Base-by-base conservation (phyloP, 2,113 vertebrate species). In the Nyctereutes procyonoides region DNA sequence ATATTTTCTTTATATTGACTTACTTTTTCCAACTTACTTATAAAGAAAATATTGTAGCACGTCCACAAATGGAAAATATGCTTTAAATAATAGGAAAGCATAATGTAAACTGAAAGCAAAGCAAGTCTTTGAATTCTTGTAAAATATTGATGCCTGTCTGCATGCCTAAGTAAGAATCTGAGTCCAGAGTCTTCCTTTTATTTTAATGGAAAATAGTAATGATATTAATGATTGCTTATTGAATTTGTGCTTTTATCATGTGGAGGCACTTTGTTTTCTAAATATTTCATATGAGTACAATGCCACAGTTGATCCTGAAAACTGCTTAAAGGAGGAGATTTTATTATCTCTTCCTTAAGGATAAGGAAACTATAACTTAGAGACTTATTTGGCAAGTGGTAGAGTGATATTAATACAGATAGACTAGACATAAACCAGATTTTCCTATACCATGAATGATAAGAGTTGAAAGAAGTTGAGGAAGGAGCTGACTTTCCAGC, bases 121-220 rank as follows among this genome's bases (percentile, higher is more conserved):
- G 1, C 1, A 38, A 58, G 5, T 55, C 69, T 73, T 35, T 43
- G 6, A 80, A 71, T 76, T 86, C 26, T 16, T 60, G 3, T 8
- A 62, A 76, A 17, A 86, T 60, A 19, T 43, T 32, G 58, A 58
- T 56, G 9, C 0, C 20, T 74, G 5, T 14, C 17, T 2, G 0
- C 51, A 16, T 89, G 1, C 20, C 24, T 82, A 71, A 48, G 10
- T 82, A 71, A 48, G 10, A 76, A 24, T 48, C 60, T 48, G 13
- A 73, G 2, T 43, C 2, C 8, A 2, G 0, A n/a, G 1, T 73
- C 19, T 80, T 0, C 0, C 11, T 80, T 16, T 11, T 38, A 38
- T 67, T 92, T 84, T 67, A 58, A 60, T 32, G 14, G 7, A 38
- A 93, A 95, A 85, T 83, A 74, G 74, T 71, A 95, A 67, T 35